Evolutionary conservation across 2,888 invertebrate genomes (phyloP).

Genomic region (Pachycephus smyrnensis): DNA sequence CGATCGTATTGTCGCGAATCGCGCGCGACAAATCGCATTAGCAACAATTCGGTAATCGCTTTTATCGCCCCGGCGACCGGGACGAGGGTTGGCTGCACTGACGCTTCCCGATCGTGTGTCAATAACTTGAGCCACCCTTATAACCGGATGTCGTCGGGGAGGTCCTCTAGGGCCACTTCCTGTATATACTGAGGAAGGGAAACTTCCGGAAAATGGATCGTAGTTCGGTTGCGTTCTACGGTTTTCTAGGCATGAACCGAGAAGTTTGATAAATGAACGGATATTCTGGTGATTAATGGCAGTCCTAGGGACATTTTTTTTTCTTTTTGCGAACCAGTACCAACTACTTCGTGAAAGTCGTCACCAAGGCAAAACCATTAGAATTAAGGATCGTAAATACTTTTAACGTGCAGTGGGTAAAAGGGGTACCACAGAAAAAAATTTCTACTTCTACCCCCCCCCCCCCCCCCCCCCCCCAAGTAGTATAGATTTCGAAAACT

Average conservation of each 20-base stretch:
- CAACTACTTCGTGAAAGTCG: background rate
- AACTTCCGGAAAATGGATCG: background rate
- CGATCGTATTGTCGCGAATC: conserved; percentile 17
- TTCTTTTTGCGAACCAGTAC: too few species aligned
- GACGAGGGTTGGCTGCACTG: background rate
- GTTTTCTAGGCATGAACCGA: background rate
- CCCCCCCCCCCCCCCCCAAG: background rate
- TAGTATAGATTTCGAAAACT: background rate
- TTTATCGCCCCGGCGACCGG: conserved; percentile 29
- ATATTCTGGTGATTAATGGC: background rate
- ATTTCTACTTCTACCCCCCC: background rate
- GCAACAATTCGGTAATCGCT: conserved; percentile 54
- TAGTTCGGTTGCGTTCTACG: background rate
- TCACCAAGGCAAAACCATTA: background rate
- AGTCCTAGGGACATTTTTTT: background rate
- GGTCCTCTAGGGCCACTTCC: background rate
- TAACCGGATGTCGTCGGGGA: background rate
- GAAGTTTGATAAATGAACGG: background rate
- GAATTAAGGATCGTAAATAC: background rate
- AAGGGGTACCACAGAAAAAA: background rate
- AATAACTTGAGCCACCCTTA: background rate
- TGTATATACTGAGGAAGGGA: background rate
- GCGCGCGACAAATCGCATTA: conserved; percentile 48
- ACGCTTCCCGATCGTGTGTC: background rate
- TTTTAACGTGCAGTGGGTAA: background rate